Conservation (phyloP, 2,888 invertebrate genomes). For the Erynnis tages region DNA sequence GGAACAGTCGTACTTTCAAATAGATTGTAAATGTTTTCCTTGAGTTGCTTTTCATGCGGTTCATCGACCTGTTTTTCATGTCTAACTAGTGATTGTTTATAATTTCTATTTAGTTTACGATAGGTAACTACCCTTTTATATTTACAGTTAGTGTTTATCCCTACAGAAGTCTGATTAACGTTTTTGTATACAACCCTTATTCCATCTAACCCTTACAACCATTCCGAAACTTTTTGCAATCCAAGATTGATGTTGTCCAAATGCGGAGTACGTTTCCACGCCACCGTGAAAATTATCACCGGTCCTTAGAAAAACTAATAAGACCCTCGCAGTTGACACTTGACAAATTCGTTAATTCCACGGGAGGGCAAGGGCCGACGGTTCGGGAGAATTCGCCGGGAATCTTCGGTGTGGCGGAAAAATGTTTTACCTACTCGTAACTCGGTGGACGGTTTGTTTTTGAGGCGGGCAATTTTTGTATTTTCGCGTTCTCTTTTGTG, state of each 20-base stretch:
- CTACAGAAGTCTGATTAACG: too few relatives aligned
- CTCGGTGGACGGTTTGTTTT: slow-evolving; percentile 2
- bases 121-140: too few relatives aligned
- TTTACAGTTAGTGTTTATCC: too few relatives aligned
- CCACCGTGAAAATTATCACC: slow-evolving; percentile 48
- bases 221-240: slow-evolving; percentile 1
- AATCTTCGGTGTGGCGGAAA: slow-evolving; percentile 16
- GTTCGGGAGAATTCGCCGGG: slow-evolving; percentile 11
- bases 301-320: slow-evolving; percentile 64
- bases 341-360: slow-evolving; percentile 78
- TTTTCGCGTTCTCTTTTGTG: too few relatives aligned
- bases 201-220: too few relatives aligned
- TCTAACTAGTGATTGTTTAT: too few relatives aligned
- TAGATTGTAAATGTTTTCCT: too few relatives aligned
- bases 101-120: too few relatives aligned
- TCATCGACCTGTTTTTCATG: too few relatives aligned
- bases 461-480: neutral
- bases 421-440: slow-evolving; percentile 17
- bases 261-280: slow-evolving; percentile 16
- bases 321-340: slow-evolving; percentile 65
- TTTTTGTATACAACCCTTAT: too few relatives aligned
- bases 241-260: slow-evolving; percentile 9
- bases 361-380: slow-evolving; percentile 21
- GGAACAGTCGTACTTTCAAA: too few relatives aligned
- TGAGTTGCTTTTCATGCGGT: too few relatives aligned